Conservation (phyloP, 2,113 vertebrate species). For the Callaeas wilsoni region DNA sequence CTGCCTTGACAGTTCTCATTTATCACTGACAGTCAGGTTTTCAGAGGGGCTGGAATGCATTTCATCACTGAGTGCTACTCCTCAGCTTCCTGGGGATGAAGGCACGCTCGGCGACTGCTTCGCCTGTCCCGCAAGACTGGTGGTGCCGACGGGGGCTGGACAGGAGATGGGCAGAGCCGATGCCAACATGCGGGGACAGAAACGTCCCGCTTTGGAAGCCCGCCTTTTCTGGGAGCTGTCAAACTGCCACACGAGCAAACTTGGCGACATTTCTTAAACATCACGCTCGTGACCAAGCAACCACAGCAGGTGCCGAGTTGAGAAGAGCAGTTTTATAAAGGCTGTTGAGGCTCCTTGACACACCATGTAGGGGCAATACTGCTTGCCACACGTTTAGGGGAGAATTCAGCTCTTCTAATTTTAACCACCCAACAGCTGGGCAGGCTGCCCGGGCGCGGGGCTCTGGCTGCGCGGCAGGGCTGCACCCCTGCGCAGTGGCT, state of each 20-base stretch:
- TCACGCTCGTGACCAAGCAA: neutral
- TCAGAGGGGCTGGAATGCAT: neutral
- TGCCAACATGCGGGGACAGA: fast-evolving
- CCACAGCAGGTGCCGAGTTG: neutral
- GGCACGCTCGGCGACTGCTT: neutral
- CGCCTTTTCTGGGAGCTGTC: neutral
- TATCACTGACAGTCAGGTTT: neutral
- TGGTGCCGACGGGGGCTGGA: too few relatives aligned
- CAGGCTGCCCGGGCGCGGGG: neutral
- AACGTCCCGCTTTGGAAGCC: neutral
- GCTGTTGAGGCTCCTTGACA: neutral
- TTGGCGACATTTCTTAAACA: neutral
- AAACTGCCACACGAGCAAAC: neutral
- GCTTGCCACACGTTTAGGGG: neutral
- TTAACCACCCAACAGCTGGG: neutral
- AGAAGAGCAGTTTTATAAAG: neutral
- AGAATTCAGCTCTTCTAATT: neutral
- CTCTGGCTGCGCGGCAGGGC: fast-evolving
- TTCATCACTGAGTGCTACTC: neutral
- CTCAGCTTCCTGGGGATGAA: neutral
- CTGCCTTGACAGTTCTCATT: neutral
- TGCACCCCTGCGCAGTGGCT: neutral
- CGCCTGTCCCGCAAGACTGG: fast-evolving
- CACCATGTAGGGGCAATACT: neutral
- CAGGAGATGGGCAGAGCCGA: neutral